Percentiles rank a stretch among this genome's conserved stretches.
Conservation (phyloP, 35 echinoderm and acorn worm genomes). For the Lytechinus pictus region DNA sequence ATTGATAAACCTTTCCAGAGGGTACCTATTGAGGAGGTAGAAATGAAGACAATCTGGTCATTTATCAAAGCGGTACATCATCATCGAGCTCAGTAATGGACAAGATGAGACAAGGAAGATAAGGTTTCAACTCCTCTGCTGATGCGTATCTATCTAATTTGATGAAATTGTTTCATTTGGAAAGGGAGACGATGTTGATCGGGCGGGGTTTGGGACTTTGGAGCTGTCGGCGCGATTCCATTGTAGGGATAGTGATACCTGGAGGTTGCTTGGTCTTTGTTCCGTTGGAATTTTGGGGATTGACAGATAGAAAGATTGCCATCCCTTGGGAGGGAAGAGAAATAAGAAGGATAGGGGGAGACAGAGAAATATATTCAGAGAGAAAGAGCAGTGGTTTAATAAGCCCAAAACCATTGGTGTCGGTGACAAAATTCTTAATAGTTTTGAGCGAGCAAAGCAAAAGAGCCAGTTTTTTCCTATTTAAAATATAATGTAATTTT, state of each 20-base stretch:
- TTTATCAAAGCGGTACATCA: conserved; percentile 29
- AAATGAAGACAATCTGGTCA: background rate
- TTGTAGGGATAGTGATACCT: background rate
- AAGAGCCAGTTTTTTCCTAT: too few relatives aligned
- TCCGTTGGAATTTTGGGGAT: background rate
- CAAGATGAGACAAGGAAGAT: conserved; percentile 30
- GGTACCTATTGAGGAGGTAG: background rate
- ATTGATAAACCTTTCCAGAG: background rate
- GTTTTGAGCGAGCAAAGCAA: too few relatives aligned
- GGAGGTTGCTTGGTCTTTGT: background rate
- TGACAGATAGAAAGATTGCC: background rate
- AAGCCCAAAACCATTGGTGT: too few relatives aligned
- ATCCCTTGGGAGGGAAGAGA: background rate
- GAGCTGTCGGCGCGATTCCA: background rate
- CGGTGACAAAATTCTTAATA: too few relatives aligned
- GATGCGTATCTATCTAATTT: conserved; percentile 46
- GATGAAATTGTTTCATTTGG: conserved; percentile 46
- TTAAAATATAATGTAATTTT: too few relatives aligned
- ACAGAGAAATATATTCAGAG: too few relatives aligned
- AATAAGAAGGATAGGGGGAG: background rate
- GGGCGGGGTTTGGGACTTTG: background rate
- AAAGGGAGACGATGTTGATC: background rate
- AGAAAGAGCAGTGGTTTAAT: background rate
- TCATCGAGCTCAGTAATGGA: conserved; percentile 22
- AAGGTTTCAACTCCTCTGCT: conserved; percentile 40